Percentiles rank a stretch among this genome's conserved stretches.
Evolutionary conservation across 2,113 vertebrate genomes (phyloP).

Genomic region (Regulus satrapa): DNA sequence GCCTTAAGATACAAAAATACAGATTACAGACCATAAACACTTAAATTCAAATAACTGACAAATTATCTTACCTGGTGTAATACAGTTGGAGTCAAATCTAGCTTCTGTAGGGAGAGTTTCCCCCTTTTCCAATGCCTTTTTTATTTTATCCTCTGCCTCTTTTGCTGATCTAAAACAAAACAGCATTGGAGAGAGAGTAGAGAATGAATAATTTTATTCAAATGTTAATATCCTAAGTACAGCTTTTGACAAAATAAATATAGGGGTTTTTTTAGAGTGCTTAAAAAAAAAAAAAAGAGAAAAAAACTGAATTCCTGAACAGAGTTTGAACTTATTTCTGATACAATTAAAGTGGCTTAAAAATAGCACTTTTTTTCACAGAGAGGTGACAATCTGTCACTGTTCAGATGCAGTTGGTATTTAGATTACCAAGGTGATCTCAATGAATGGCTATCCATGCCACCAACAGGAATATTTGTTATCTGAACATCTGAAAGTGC

Average conservation of each 20-base stretch:
- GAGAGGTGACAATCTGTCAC: not conserved
- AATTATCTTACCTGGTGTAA: conserved; percentile 86
- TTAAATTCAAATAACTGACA: not conserved
- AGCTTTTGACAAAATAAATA: not conserved
- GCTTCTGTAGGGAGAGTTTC: conserved; percentile 92
- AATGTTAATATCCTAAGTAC: not conserved
- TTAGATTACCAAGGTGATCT: not conserved
- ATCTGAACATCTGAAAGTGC: not conserved
- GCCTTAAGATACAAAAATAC: not conserved
- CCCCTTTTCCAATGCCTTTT: conserved; percentile 96
- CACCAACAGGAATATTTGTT: not conserved
- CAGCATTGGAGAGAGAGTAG: not conserved
- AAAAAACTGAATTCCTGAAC: not conserved
- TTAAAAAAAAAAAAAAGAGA: not conserved
- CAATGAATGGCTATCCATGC: not conserved
- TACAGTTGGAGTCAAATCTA: conserved; percentile 97
- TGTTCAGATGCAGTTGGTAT: not conserved
- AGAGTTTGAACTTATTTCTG: not conserved
- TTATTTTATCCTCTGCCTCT: conserved; percentile 98
- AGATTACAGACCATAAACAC: not conserved
- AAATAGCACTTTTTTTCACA: not conserved
- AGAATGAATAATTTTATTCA: not conserved
- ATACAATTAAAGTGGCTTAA: not conserved
- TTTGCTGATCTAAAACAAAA: conserved; percentile 87
- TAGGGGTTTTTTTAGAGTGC: not conserved